Base-by-base conservation (phyloP, 2,888 invertebrate genomes). In the Scotopteryx bipunctaria region DNA sequence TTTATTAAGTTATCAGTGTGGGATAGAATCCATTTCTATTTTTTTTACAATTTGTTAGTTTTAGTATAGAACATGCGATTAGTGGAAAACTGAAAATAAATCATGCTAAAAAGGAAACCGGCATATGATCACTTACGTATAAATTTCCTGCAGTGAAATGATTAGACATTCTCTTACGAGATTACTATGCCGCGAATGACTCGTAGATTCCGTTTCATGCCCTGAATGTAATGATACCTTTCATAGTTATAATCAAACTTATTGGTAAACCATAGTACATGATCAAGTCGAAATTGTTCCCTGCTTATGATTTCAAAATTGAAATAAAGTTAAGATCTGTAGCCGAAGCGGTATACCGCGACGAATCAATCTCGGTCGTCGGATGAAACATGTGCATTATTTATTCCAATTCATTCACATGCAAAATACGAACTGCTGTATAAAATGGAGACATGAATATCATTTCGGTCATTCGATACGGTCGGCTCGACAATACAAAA, bases 51-150 rank as follows among this genome's bases (percentile, higher is more conserved):
- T n/a, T 1, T 38, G 35, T 44, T 48, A 44, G 27, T 11, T 9
- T 50, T 51, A 46, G 14, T 32, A 48, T 60, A 49, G 40, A 44
- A 54, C 78, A 76, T 78, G 81, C 78, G 54, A 69, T 82, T 83
- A 83, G 78, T 83, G 66, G 55, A 58, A 69, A 61, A 57, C 43
- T 45, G 5, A 45, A 55, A 51, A 59, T 59, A 61, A 64, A 59
- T 56, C 80, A 80, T 81, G 80, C 81, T 69, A 45, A 67, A 73
- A 71, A 59, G 64, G 63, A 73, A 76, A 82, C 87, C 87, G 88
- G 88, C 85, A 74, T 69, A 81, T 86, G 88, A 88, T 88, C 88
- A 88, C 88, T 83, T 80, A 84, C 84, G 63, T 64, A 59, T 57
- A 49, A 37, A 44, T 61, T 63, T 67, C 70, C 67, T 62, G 63